phyloP scores from a whole-genome alignment of 2,888 invertebrate species.

The Drosophila austrosaltans region DNA sequence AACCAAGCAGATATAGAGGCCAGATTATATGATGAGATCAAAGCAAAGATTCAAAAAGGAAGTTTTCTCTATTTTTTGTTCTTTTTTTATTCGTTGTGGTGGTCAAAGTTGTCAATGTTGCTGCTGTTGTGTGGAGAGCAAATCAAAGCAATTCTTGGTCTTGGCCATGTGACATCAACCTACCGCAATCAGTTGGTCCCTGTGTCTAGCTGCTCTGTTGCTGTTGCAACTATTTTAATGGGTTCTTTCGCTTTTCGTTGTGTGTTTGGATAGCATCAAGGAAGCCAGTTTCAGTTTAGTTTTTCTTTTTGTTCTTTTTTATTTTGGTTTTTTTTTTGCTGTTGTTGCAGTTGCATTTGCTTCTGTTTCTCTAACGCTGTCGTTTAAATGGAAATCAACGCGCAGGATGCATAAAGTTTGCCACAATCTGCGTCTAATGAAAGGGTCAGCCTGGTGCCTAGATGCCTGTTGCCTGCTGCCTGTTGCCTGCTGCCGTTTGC shows the following conservation, averaged over 20 bases:
- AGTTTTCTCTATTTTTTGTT: neutral
- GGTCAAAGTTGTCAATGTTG: conserved; percentile 71
- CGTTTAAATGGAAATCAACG: conserved; percentile 79
- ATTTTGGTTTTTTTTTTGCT: too few species aligned
- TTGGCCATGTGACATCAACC: conserved; percentile 67
- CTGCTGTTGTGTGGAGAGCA: conserved; percentile 55
- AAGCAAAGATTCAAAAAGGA: neutral
- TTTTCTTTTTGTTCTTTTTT: neutral
- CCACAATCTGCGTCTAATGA: conserved; percentile 69
- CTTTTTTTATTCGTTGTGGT: conserved; percentile 39
- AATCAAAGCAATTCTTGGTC: conserved; percentile 52
- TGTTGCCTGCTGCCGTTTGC: conserved; percentile 42
- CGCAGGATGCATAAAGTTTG: conserved; percentile 77
- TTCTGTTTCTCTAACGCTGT: conserved; percentile 71
- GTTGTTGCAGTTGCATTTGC: conserved; percentile 22
- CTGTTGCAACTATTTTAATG: conserved; percentile 73
- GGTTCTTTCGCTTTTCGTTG: conserved; percentile 76
- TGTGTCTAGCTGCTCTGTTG: conserved; percentile 41
- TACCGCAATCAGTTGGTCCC: conserved; percentile 50
- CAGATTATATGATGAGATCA: conserved; percentile 7
- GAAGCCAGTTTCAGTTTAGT: conserved; percentile 58
- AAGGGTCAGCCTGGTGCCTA: conserved; percentile 65
- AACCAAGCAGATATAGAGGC: neutral
- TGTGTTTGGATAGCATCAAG: conserved; percentile 73
- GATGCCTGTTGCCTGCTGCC: conserved; percentile 22